Evolutionary conservation across 2,113 vertebrate genomes (phyloP).

Genomic region (Barbus barbus): DNA sequence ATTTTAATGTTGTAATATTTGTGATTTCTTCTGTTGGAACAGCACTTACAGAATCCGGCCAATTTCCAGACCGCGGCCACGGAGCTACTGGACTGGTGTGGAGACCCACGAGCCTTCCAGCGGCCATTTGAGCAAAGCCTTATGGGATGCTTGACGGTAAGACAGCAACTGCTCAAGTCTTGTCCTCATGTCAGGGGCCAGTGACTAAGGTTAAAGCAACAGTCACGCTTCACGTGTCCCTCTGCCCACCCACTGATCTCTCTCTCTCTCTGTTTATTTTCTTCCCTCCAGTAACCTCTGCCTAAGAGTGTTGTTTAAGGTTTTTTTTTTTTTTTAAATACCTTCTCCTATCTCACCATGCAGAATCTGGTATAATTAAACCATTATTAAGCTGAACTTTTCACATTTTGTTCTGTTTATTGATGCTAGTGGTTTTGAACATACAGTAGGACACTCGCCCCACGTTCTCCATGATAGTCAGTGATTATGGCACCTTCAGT

Average conservation of each 20-base stretch:
- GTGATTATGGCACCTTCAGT: constrained; percentile 60
- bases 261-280: constrained; percentile 4
- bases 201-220: constrained; percentile 65
- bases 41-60: constrained; percentile 99
- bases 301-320: background rate
- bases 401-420: constrained; percentile 11
- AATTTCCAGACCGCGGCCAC: constrained; percentile 99
- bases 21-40: constrained; percentile 62
- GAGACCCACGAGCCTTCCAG: constrained; percentile 97
- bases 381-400: background rate
- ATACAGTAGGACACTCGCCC: background rate
- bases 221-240: constrained; percentile 52
- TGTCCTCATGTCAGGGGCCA: constrained; percentile 51
- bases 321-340: background rate
- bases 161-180: constrained; percentile 57
- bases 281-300: constrained; percentile 1
- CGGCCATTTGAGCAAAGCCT: constrained; percentile 98
- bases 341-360: background rate
- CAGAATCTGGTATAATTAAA: background rate
- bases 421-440: background rate
- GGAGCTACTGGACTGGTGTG: constrained; percentile 98
- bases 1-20: constrained; percentile 7
- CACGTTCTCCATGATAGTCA: constrained; percentile 55
- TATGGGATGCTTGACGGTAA: constrained; percentile 99
- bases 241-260: constrained; percentile 36